Percentiles rank a stretch among this genome's conserved stretches.
Conservation (phyloP, 1,140 invertebrate species). For the Drosophila obscura region DNA sequence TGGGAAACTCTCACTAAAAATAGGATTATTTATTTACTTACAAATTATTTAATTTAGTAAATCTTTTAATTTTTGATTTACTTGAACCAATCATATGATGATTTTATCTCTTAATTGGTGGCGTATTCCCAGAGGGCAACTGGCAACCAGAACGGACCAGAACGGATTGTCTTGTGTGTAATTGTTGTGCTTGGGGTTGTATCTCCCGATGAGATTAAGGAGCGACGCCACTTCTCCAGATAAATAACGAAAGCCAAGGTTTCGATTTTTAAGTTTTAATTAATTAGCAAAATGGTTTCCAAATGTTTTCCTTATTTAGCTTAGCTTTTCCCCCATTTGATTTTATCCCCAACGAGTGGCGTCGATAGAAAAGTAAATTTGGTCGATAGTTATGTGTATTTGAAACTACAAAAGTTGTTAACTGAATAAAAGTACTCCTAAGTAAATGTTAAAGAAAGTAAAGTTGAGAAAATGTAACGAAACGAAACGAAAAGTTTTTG, state of each 20-base stretch:
- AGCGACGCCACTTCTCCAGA: constrained; percentile 22
- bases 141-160: constrained; percentile 8
- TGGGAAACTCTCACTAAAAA: not conserved
- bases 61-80: no score
- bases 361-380: constrained; percentile 50
- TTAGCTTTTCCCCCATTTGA: constrained; percentile 6
- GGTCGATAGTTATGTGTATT: constrained; percentile 65
- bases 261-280: constrained; percentile 29
- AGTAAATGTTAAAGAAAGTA: constrained; percentile 61
- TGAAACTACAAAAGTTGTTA: constrained; percentile 71
- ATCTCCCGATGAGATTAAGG: constrained; percentile 25
- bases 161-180: constrained; percentile 30
- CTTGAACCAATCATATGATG: no score
- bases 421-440: constrained; percentile 75
- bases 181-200: constrained; percentile 33
- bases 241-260: constrained; percentile 15
- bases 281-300: constrained; percentile 44
- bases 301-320: constrained; percentile 23
- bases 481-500: constrained; percentile 61
- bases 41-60: no score
- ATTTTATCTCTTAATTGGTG: not conserved
- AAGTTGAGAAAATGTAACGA: constrained; percentile 24
- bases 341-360: constrained; percentile 8
- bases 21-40: no score
- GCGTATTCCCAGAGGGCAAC: not conserved